Evolutionary conservation across 2,797 vertebrate species (phyloP).

Genomic region (Pseudomugil tenellus): DNA sequence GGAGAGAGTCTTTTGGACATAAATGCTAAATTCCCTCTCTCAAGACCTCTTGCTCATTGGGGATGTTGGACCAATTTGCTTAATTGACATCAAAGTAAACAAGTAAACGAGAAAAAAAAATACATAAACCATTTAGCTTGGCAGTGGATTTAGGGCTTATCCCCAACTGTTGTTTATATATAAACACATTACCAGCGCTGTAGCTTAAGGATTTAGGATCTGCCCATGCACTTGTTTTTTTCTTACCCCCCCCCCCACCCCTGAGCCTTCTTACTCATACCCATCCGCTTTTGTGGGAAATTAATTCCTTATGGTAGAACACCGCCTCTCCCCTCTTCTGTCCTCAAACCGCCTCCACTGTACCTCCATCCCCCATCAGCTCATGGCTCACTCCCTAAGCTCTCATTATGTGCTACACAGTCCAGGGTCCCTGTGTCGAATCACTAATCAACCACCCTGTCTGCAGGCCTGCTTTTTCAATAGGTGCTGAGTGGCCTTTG

Average conservation of each 20-base stretch:
- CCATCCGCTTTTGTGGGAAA: constrained; percentile 66
- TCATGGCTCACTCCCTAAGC: constrained; percentile 77
- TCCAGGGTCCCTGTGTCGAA: constrained; percentile 81
- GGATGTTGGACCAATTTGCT: constrained; percentile 72
- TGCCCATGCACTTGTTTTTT: constrained; percentile 49
- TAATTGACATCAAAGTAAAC: constrained; percentile 78
- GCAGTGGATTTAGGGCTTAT: constrained; percentile 77
- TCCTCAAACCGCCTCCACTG: constrained; percentile 29
- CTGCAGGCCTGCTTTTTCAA: constrained; percentile 77
- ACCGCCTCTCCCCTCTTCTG: constrained; percentile 36
- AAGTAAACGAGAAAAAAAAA: constrained; percentile 63
- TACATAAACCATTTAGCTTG: constrained; percentile 77
- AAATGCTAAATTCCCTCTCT: constrained; percentile 61
- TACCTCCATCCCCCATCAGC: constrained; percentile 65
- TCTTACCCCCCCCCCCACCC: constrained; percentile 8
- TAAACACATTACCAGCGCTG: constrained; percentile 71
- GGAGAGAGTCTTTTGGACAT: constrained; percentile 54
- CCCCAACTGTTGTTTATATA: constrained; percentile 78
- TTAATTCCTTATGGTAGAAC: constrained; percentile 65
- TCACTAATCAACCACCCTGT: constrained; percentile 84
- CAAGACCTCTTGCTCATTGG: constrained; percentile 61
- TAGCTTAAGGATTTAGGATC: constrained; percentile 72
- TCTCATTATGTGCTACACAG: constrained; percentile 84
- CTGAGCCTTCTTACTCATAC: constrained; percentile 54
- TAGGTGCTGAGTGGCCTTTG: constrained; percentile 81